Evolutionary conservation across 2,113 vertebrate species (phyloP), one percentile per base, ranked within the genome.

Genomic region (Willisornis vidua): DNA sequence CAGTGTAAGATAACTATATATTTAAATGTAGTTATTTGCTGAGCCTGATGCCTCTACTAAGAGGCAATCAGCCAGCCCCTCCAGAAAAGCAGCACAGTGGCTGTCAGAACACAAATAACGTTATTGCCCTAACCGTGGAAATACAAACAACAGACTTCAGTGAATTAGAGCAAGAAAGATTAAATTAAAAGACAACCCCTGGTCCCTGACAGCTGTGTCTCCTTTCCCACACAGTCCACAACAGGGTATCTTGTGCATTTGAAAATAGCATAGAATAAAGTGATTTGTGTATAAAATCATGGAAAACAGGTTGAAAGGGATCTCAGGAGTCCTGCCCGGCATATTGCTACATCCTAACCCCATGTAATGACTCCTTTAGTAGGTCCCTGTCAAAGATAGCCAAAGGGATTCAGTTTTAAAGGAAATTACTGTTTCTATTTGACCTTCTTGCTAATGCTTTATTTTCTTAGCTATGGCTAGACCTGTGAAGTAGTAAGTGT

Each of bases 131-230:
- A 66, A 71, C 72, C 72, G 28, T 55, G 59, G 67, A 96, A 96
- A 96, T 24, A 91, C n/a, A 94, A 93, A 94, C 93, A 89, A 54
- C 85, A 70, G 33, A 87, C 81, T 95, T 91, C 78, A 87, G 93
- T 96, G 95, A 96, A 95, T 80, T 92, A 93, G 92, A 96, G 94
- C 90, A 95, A 96, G 87, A 93, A 93, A 96, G 82, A 96, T 93
- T 89, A 55, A 96, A 90, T 94, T 91, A 94, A 93, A 89, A 94
- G 87, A 19, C 70, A 85, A 93, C 70, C n/a, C 48, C 86, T 91
- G 76, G 72, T 73, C 80, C 41, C 79, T 86, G 86, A 89, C 87
- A 96, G 70, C 94, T 96, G 81, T 70, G 84, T 62, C 81, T 94
- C 62, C 74, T 41, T 89, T 70, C 39, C 37, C 77, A 43, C 23